Base-by-base conservation (phyloP, 2,113 vertebrate species). In the Sminthopsis crassicaudata region DNA sequence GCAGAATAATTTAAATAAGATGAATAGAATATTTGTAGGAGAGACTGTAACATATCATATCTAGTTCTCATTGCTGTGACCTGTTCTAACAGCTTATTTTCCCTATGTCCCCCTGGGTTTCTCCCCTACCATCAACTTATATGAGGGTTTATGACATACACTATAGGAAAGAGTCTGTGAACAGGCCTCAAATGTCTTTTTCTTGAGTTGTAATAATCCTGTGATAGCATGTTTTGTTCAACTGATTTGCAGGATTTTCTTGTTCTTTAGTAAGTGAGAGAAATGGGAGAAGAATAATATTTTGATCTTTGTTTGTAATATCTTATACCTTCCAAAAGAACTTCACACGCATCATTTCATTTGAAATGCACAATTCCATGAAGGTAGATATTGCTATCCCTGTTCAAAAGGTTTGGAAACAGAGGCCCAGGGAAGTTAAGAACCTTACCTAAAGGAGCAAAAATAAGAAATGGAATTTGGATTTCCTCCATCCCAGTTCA, bases 1-100 rank as follows among this genome's bases (percentile, higher is more conserved):
- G 55, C 23, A 3, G 12, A 19, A 48, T 94, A 16, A 12, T 25
- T 7, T 30, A 26, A 89, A 46, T 24, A 52, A 92, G 88, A 42
- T 36, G 10, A 92, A 12, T 60, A 0, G 14, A 60, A 42, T 26
- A 93, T 91, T n/a, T 46, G 22, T 2, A 27, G 46, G 90, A 57
- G 36, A 22, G 24, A 51, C 46, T 84, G 36, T 24, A 36, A 10
- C 10, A 0, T 11, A 0, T 90, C 48, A 46, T 88, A 46, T 2
- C 0, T 1, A 2, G 25, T 26, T 16, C 14, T 53, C 42, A 27
- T 8, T 27, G 36, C 52, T 54, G 16, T 4, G 1, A 25, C 0
- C 8, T 24, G 25, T 90, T 46, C 89, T 94, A 8, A 23, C 4
- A 42, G 16, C 10, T 89, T 53, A 2, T 22, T 11, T 92, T 94